A percentile compares a stretch with the other conserved stretches of the same genome.
Evolutionary conservation across 2,797 vertebrate genomes (phyloP).

Genomic region (Acomys russatus): DNA sequence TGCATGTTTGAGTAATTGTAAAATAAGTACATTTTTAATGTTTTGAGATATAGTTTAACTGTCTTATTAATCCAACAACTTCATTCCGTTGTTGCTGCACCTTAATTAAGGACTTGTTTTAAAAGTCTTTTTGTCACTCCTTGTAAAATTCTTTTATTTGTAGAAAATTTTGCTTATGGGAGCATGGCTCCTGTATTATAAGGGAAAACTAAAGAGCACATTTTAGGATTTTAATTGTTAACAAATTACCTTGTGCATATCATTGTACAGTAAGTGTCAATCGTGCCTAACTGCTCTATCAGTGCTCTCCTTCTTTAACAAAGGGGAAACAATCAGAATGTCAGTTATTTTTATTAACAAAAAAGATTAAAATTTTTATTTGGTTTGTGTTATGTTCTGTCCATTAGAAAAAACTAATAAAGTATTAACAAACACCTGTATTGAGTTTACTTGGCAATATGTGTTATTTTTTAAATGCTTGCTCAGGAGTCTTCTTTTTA

Average conservation of each 20-base stretch:
- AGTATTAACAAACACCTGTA: constrained; percentile 93
- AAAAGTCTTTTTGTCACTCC: constrained; percentile 94
- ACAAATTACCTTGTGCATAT: constrained; percentile 90
- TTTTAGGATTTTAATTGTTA: constrained; percentile 88
- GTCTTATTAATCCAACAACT: constrained; percentile 90
- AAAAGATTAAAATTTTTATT: constrained; percentile 91
- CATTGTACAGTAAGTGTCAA: constrained; percentile 97
- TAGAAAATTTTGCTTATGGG: constrained; percentile 88
- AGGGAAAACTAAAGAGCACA: constrained; percentile 89
- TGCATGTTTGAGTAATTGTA: constrained; percentile 96
- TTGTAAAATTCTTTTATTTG: constrained; percentile 87
- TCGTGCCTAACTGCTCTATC: constrained; percentile 98
- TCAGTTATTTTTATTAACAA: constrained; percentile 94
- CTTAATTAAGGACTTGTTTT: constrained; percentile 99
- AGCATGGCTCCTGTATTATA: constrained; percentile 88
- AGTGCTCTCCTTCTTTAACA: constrained; percentile 93
- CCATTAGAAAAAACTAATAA: constrained; percentile 98
- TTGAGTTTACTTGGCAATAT: constrained; percentile 77
- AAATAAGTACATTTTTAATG: constrained; percentile 92
- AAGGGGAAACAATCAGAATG: constrained; percentile 92
- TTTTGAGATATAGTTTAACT: constrained; percentile 91
- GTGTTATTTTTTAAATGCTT: constrained; percentile 62
- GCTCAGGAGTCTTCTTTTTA: constrained; percentile 23
- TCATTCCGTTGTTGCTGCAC: constrained; percentile 94
- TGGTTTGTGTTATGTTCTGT: constrained; percentile 95